Base-by-base conservation (phyloP, 2,888 invertebrate species). In the Habrosyne pyritoides region DNA sequence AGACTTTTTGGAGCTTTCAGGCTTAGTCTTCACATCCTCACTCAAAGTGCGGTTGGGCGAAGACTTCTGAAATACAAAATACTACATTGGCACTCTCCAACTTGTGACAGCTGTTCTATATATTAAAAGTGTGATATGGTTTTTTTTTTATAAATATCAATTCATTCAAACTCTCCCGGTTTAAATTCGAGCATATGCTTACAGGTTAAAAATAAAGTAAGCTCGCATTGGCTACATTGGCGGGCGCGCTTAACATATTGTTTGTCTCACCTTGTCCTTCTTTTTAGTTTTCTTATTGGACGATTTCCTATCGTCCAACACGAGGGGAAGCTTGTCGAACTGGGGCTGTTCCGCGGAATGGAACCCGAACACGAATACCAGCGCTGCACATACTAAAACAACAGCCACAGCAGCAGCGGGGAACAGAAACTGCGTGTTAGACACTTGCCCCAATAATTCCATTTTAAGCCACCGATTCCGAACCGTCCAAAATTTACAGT, bases 281-380 rank as follows among this genome's bases (percentile, higher is more conserved):
- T 89, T 93, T 93, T 95, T 95, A 72, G 94, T 93, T 84, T 95
- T 96, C 87, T 95, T 95, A 75, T 87, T 94, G 72, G 94, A 92
- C 63, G 94, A 93, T 89, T 95, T 96, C 82, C 94, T 94, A 75
- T 96, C 95, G 81, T 95, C 95, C 67, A 93, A 76, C 66, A 92
- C 87, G 67, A 93, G 85, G 47, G 94, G 93, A 63, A 96, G 91
- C 86, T 96, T 95, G 79, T 95, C 95, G 84, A 96, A 96, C 79
- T 96, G 95, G 79, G 97, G 97, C 88, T 96, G 96, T 84, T 95
- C 95, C 67, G 96, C 95, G 62, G 95, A 94, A 90, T 95, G 96
- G 89, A 97, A 96, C 63, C 96, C 96, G 86, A 96, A 96, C 65
- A 94, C 94, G 90, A 95, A 96, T 74, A 96, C 96, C 70, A 96